Conservation (phyloP, 2,888 invertebrate genomes). For the Sturmia bella region DNA sequence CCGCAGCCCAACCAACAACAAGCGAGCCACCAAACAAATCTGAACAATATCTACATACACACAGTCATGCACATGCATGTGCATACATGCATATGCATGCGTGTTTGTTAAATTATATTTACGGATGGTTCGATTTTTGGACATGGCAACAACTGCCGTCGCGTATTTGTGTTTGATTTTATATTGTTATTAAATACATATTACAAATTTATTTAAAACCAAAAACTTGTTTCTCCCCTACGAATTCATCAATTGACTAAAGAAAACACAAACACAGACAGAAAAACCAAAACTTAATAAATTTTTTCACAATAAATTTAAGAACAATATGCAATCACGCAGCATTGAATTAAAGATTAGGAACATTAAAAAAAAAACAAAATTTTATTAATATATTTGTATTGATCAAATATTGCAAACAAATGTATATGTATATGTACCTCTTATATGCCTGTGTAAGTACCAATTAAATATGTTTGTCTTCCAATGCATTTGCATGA, state of each 20-base stretch:
- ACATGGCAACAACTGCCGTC: conserved; percentile 61
- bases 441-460: no score
- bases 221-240: conserved; percentile 57
- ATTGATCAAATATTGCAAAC: neutral
- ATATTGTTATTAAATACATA: conserved; percentile 34
- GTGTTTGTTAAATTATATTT: neutral
- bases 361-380: conserved; percentile 40
- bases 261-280: conserved; percentile 4
- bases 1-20: conserved; percentile 43
- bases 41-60: neutral
- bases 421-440: no score
- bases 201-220: conserved; percentile 44
- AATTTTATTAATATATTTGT: conserved; percentile 15
- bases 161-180: conserved; percentile 39
- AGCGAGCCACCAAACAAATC: conserved; percentile 22
- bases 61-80: neutral
- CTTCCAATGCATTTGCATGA: neutral
- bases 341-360: conserved; percentile 61
- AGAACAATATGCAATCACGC: conserved; percentile 48
- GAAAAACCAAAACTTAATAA: conserved; percentile 28
- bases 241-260: conserved; percentile 40
- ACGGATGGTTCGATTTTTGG: conserved; percentile 26
- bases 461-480: no score
- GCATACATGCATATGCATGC: conserved; percentile 1
- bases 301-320: conserved; percentile 14